A percentile compares a stretch with the other conserved stretches of the same genome.
phyloP scores from a whole-genome alignment of 2,113 vertebrate genomes.

The Lampris megalopsis region DNA sequence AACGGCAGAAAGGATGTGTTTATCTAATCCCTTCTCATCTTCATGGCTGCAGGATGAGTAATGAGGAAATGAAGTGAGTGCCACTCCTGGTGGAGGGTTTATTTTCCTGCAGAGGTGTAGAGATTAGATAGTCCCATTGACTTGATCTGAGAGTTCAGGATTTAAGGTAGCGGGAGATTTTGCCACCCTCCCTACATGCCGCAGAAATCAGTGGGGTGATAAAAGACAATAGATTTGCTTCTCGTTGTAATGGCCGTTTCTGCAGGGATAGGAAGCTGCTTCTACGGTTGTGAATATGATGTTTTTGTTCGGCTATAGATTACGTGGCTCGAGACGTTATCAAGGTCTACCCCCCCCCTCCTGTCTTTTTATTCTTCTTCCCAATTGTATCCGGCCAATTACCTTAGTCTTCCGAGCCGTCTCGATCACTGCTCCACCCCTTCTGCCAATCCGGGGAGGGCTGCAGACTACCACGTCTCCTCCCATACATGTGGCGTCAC shows the following conservation, averaged over 20 bases:
- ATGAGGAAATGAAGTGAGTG: conserved; percentile 49
- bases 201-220: conserved; percentile 68
- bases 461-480: no score
- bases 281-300: neutral
- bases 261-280: neutral
- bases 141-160: conserved; percentile 76
- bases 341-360: no score
- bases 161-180: conserved; percentile 75
- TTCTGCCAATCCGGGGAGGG: no score
- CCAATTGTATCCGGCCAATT: no score
- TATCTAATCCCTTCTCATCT: conserved; percentile 63
- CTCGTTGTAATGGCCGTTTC: neutral
- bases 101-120: conserved; percentile 35
- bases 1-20: conserved; percentile 45
- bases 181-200: conserved; percentile 59
- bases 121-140: conserved; percentile 74
- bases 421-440: no score
- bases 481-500: no score
- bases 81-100: conserved; percentile 61
- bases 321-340: conserved; percentile 2
- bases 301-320: conserved; percentile 55
- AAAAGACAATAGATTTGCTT: conserved; percentile 8
- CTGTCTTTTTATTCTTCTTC: no score
- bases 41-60: conserved; percentile 44
- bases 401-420: no score